phyloP scores from a whole-genome alignment of 1,140 invertebrate species.

The Antheraea mylitta region DNA sequence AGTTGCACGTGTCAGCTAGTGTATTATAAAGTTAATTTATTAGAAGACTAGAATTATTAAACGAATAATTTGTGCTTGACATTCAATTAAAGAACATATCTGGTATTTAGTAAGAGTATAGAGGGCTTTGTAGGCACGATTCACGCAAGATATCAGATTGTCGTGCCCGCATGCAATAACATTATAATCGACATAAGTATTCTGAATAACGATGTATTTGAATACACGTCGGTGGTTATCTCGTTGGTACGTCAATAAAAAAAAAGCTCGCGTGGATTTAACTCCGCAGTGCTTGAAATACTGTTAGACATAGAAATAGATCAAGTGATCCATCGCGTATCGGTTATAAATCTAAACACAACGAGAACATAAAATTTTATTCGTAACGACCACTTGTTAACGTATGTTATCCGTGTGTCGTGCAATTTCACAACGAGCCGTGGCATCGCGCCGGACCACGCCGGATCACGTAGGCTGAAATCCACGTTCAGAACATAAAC shows the following conservation, averaged over 20 bases:
- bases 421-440: conserved; percentile 66
- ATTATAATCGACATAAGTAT: conserved; percentile 28
- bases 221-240: background rate
- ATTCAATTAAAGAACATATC: background rate
- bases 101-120: background rate
- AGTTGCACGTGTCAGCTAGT: too few relatives aligned
- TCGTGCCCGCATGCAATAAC: conserved; percentile 46
- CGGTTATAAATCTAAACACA: conserved; percentile 61
- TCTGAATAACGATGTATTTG: background rate
- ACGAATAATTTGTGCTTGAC: background rate
- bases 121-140: conserved; percentile 25
- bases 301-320: conserved; percentile 32
- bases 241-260: background rate
- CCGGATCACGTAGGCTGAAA: conserved; percentile 74
- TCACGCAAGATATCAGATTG: conserved; percentile 36
- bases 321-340: conserved; percentile 49
- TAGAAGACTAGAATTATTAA: background rate
- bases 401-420: conserved; percentile 64
- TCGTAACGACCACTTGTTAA: conserved; percentile 64
- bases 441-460: conserved; percentile 25
- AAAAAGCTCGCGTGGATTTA: background rate
- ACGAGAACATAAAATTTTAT: conserved; percentile 66
- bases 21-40: background rate
- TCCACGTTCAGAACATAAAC: conserved; percentile 75
- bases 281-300: conserved; percentile 17